Evolutionary conservation across 2,888 invertebrate genomes (phyloP).

Genomic region (Napeogenes sylphis): DNA sequence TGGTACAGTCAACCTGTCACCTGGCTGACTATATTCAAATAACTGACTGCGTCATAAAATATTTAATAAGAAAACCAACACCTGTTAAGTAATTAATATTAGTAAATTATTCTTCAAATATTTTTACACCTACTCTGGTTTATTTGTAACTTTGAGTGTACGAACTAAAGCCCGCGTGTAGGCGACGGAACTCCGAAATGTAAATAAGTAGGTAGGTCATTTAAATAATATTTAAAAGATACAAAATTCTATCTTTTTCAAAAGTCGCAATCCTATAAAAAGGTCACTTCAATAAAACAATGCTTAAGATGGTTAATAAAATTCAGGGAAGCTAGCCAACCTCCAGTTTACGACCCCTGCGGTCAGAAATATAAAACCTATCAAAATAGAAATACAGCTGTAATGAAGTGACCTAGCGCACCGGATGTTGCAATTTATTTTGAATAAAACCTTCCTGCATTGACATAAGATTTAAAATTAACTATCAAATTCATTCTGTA

Average conservation of each 20-base stretch:
- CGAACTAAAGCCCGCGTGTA: background rate
- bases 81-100: constrained; percentile 4
- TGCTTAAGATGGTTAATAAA: constrained; percentile 53
- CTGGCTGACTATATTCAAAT: background rate
- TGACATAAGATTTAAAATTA: background rate
- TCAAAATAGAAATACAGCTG: constrained; percentile 45
- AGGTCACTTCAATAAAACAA: constrained; percentile 37
- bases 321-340: constrained; percentile 56
- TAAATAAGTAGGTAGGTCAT: too few species aligned
- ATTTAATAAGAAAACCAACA: background rate
- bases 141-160: background rate
- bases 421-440: constrained; percentile 1
- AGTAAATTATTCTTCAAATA: background rate
- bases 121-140: constrained; percentile 3
- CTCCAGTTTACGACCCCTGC: constrained; percentile 55
- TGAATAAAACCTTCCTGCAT: constrained; percentile 3
- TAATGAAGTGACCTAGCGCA: constrained; percentile 48
- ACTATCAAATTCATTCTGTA: constrained; percentile 11
- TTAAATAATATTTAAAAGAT: background rate
- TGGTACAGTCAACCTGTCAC: too few species aligned
- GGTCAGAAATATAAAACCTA: constrained; percentile 63
- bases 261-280: constrained; percentile 4
- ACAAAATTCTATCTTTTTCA: background rate
- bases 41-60: background rate
- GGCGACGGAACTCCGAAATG: background rate